Conservation (phyloP, 1,140 invertebrate species). For the Tribolium madens region DNA sequence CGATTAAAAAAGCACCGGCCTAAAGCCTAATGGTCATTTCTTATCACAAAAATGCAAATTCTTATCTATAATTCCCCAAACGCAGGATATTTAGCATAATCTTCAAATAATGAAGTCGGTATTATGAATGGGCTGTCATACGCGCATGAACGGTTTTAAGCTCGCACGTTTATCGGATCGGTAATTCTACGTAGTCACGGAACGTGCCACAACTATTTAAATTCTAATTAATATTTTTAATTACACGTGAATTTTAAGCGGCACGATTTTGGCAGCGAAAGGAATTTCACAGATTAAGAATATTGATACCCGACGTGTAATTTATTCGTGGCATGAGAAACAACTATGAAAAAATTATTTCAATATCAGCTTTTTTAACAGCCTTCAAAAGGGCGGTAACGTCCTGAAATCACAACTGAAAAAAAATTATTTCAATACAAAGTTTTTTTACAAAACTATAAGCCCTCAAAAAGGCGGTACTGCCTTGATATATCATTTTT, state of each 20-base stretch:
- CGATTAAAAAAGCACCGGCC: conserved; percentile 45
- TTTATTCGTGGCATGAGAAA: too few species aligned
- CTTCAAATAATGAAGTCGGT: conserved; percentile 60
- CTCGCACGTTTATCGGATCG: conserved; percentile 49
- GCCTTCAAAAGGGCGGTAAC: too few species aligned
- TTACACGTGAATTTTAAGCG: not conserved
- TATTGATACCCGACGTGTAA: too few species aligned
- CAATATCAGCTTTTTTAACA: too few species aligned
- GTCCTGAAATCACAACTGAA: too few species aligned
- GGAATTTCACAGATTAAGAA: too few species aligned
- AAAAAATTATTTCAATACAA: too few species aligned
- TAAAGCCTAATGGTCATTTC: conserved; percentile 54
- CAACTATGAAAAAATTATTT: too few species aligned
- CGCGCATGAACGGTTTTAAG: conserved; percentile 50
- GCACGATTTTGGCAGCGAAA: conserved; percentile 1
- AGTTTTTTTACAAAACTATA: too few species aligned
- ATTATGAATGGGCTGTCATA: conserved; percentile 62
- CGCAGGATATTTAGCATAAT: conserved; percentile 55
- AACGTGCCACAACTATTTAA: conserved; percentile 56
- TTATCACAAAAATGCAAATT: conserved; percentile 58
- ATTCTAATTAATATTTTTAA: conserved; percentile 56
- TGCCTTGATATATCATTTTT: too few species aligned
- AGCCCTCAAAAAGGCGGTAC: too few species aligned
- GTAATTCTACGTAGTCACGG: conserved; percentile 59
- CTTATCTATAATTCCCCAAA: conserved; percentile 55